Conservation (phyloP, 2,888 invertebrate genomes). For the Dexiosoma caninum region DNA sequence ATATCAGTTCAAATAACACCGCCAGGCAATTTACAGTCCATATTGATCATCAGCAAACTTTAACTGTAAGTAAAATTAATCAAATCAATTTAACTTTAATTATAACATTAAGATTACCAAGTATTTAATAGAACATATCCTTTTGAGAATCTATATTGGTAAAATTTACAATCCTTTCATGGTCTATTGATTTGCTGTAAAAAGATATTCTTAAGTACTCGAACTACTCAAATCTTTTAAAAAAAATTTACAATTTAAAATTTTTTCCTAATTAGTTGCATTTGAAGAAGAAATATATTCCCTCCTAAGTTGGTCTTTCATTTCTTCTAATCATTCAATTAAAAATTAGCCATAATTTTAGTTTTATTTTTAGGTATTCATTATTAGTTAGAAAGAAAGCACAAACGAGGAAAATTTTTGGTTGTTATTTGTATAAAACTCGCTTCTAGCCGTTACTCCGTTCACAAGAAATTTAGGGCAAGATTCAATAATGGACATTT, state of each 20-base stretch:
- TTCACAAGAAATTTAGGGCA: too few species aligned
- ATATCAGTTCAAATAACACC: slow-evolving; percentile 64
- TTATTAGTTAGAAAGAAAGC: neutral
- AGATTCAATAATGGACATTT: too few species aligned
- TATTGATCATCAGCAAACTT: slow-evolving; percentile 63
- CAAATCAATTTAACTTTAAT: slow-evolving; percentile 36
- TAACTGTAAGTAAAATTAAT: slow-evolving; percentile 62
- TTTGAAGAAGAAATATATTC: slow-evolving; percentile 45
- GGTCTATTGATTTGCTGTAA: slow-evolving; percentile 46
- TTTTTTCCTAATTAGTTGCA: slow-evolving; percentile 62
- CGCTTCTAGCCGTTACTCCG: too few species aligned
- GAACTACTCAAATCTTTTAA: slow-evolving; percentile 13
- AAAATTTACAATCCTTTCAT: slow-evolving; percentile 13
- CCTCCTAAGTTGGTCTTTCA: slow-evolving; percentile 39
- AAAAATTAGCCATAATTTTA: slow-evolving; percentile 12
- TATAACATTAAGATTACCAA: neutral
- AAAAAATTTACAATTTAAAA: slow-evolving; percentile 19
- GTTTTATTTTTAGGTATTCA: slow-evolving; percentile 6
- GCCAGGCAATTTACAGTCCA: slow-evolving; percentile 64
- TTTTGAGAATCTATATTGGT: neutral
- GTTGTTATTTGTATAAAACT: too few species aligned
- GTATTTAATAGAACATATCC: slow-evolving; percentile 11
- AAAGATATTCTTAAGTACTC: slow-evolving; percentile 39
- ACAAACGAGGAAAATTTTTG: neutral
- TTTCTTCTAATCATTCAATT: slow-evolving; percentile 19